These are phyloP conservation scores for Scaptomyza reducta DNA, from an alignment of 2,888 invertebrate species.

Conservation along the genomic window DNA sequence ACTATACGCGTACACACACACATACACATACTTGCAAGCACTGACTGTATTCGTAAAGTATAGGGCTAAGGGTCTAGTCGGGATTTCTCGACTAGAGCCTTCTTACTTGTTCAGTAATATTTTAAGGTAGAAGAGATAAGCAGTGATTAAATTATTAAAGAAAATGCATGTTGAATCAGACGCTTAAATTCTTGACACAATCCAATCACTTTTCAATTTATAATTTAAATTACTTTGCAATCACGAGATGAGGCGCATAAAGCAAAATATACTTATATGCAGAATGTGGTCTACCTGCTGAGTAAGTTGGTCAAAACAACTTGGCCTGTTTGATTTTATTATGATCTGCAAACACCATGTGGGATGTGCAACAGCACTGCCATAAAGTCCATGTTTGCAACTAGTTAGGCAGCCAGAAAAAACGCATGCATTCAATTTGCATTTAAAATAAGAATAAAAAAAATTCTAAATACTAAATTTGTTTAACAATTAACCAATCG, in stretches of 20 bases:
- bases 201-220: slow-evolving; percentile 71
- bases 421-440: slow-evolving; percentile 61
- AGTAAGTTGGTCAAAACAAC: slow-evolving; percentile 40
- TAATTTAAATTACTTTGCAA: slow-evolving; percentile 75
- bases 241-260: no score
- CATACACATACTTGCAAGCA: no score
- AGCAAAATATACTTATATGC: slow-evolving; percentile 16
- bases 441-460: slow-evolving; percentile 29
- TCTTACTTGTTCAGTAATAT: no score
- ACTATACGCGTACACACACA: no score
- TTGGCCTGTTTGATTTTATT: slow-evolving; percentile 48
- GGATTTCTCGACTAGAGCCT: no score
- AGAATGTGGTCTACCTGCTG: slow-evolving; percentile 65
- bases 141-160: background rate
- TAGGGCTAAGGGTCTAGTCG: no score
- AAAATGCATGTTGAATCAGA: slow-evolving; percentile 13
- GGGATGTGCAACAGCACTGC: slow-evolving; percentile 71
- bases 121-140: background rate
- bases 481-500: slow-evolving; percentile 80
- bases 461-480: slow-evolving; percentile 67
- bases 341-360: slow-evolving; percentile 61
- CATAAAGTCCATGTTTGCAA: slow-evolving; percentile 48
- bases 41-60: no score
- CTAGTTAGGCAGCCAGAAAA: slow-evolving; percentile 48
- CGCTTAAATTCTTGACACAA: slow-evolving; percentile 40